Percentiles rank a stretch among this genome's conserved stretches.
Conservation (phyloP, 2,113 vertebrate genomes). For the Piaya cayana region DNA sequence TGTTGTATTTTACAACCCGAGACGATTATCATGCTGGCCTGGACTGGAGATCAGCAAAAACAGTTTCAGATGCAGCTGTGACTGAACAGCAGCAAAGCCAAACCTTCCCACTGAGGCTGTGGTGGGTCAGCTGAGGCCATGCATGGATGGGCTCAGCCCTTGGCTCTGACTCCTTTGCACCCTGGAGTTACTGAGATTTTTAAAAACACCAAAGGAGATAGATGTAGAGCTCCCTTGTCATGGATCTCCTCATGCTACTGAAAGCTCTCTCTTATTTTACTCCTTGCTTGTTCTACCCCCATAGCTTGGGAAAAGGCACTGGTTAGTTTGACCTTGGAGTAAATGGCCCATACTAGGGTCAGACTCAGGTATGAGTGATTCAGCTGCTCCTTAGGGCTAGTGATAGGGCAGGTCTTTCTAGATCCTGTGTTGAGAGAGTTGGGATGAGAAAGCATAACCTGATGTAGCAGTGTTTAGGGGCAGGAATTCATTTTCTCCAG, state of each 20-base stretch:
- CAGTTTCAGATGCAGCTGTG: background rate
- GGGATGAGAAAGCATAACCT: background rate
- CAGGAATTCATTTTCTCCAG: background rate
- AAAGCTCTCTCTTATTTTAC: background rate
- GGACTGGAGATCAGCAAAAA: background rate
- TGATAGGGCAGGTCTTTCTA: background rate
- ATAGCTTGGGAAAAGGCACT: background rate
- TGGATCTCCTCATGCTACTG: background rate
- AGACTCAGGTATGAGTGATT: background rate
- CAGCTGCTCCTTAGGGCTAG: background rate
- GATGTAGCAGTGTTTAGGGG: background rate
- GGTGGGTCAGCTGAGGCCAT: background rate
- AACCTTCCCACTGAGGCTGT: background rate
- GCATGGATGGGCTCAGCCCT: background rate
- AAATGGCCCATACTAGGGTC: background rate
- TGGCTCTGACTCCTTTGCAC: accelerated
- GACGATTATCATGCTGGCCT: background rate
- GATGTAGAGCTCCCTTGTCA: background rate
- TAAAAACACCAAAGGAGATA: background rate
- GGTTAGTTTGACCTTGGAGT: background rate
- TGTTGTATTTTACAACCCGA: background rate
- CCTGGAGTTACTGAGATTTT: background rate
- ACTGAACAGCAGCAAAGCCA: background rate
- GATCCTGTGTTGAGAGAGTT: background rate
- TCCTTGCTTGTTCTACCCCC: background rate